Evolutionary conservation across 2,113 vertebrate species (phyloP).

Genomic region (Hyperoodon ampullatus): DNA sequence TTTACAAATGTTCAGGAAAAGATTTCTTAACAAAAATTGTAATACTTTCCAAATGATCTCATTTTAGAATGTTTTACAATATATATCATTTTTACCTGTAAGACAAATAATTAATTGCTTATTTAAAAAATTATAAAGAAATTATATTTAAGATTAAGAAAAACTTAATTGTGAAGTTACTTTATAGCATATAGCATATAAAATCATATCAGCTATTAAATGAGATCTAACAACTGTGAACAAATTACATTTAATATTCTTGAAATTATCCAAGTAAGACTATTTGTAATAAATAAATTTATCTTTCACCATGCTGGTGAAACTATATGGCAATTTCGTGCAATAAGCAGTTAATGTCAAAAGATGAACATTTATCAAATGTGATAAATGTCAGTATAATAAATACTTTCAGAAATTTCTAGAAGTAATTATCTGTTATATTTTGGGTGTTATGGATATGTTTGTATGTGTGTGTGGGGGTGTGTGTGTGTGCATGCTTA

Average conservation of each 20-base stretch:
- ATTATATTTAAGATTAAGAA: not conserved
- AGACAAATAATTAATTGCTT: not conserved
- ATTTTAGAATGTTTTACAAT: constrained; percentile 34
- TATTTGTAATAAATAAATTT: not conserved
- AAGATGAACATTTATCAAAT: constrained; percentile 22
- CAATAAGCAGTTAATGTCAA: not conserved
- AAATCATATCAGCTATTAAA: not conserved
- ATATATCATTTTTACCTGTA: not conserved
- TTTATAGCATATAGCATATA: not conserved
- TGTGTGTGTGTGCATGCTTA: not conserved
- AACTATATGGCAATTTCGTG: not conserved
- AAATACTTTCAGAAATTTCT: not conserved
- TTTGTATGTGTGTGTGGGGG: not conserved
- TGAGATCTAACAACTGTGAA: not conserved
- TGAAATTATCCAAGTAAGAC: not conserved
- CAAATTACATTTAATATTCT: constrained; percentile 18
- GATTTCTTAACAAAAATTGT: constrained; percentile 22
- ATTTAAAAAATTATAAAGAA: not conserved
- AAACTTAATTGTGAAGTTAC: not conserved
- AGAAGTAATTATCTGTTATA: not conserved
- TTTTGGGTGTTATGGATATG: not conserved
- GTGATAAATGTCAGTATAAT: not conserved
- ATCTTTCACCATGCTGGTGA: not conserved
- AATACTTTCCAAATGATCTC: not conserved
- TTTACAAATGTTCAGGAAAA: constrained; percentile 39